These are phyloP conservation scores for Botia almorhae DNA, from an alignment of 2,797 vertebrate species.

Conservation along the genomic window DNA sequence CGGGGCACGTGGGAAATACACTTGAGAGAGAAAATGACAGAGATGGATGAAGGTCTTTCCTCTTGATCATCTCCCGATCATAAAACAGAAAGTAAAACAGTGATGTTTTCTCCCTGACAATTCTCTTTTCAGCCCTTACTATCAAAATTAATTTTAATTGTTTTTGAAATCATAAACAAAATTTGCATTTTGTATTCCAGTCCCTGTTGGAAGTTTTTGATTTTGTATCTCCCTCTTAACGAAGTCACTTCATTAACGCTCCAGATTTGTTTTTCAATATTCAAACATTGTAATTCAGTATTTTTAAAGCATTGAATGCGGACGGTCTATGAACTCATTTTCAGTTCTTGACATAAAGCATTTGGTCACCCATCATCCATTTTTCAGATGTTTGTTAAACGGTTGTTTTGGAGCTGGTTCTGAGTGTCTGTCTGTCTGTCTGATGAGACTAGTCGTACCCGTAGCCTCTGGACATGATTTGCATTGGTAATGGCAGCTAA, in stretches of 20 bases:
- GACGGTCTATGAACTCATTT: not conserved
- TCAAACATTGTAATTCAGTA: not conserved
- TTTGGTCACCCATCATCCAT: not conserved
- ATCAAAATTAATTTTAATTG: not conserved
- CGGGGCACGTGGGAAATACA: constrained; percentile 5
- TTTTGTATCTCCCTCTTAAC: not conserved
- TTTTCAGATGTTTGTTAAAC: not conserved
- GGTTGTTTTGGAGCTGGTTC: not conserved
- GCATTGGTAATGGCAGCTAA: constrained; percentile 21
- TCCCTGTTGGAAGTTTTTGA: not conserved
- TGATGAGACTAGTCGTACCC: not conserved
- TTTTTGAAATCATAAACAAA: not conserved
- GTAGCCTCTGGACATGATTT: constrained; percentile 39
- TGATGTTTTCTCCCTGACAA: not conserved
- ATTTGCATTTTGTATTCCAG: not conserved
- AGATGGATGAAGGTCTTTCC: not conserved
- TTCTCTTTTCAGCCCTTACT: not conserved
- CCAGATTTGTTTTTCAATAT: not conserved
- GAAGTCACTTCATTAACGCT: not conserved
- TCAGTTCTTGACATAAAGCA: not conserved
- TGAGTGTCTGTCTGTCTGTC: not conserved
- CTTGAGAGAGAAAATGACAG: not conserved
- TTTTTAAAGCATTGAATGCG: not conserved
- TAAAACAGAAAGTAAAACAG: not conserved
- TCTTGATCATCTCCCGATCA: not conserved